Conservation (phyloP, 2,888 invertebrate genomes). For the Frankliniella intonsa region DNA sequence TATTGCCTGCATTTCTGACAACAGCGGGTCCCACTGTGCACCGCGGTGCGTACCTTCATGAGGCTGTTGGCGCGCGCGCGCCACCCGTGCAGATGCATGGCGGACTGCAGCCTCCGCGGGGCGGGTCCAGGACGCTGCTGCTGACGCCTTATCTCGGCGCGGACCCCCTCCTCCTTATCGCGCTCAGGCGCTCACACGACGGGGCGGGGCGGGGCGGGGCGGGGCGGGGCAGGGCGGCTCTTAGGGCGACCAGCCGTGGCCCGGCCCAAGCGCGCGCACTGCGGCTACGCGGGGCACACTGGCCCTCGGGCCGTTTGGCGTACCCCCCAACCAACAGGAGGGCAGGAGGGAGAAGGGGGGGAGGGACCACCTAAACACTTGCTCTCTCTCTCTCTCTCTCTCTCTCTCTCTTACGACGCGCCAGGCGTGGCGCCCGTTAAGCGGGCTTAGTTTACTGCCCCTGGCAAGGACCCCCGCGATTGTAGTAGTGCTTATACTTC, state of each 20-base stretch:
- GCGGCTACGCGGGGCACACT: background rate
- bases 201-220: background rate
- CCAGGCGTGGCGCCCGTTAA: background rate
- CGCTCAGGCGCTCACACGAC: background rate
- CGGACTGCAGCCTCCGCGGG: background rate
- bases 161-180: too few species aligned
- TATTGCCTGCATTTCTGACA: too few species aligned
- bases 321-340: background rate
- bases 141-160: background rate
- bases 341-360: background rate
- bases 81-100: background rate
- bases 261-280: background rate
- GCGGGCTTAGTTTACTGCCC: background rate
- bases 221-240: background rate
- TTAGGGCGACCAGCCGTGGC: background rate
- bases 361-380: background rate
- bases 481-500: background rate
- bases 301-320: background rate
- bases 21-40: too few species aligned
- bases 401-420: too few species aligned
- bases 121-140: background rate
- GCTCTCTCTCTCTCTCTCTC: too few species aligned
- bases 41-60: background rate
- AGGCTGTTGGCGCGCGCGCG: constrained; percentile 25
- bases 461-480: background rate